A percentile compares a stretch with the other conserved stretches of the same genome.
phyloP scores from a whole-genome alignment of 2,797 vertebrate species.

The Parauchenoglanis ngamensis region DNA sequence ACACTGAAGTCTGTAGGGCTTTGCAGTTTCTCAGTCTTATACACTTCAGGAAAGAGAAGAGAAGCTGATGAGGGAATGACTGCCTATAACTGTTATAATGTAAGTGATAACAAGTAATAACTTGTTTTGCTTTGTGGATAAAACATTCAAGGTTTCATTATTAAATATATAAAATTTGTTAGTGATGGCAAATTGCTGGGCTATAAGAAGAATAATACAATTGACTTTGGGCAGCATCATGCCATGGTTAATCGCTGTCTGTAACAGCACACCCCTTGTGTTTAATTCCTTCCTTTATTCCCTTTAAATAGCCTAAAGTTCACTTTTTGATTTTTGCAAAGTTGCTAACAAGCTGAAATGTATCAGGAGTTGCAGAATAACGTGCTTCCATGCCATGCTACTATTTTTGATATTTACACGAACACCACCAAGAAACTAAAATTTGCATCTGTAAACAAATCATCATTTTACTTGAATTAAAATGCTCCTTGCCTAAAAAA shows the following conservation, averaged over 20 bases:
- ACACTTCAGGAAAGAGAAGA: background rate
- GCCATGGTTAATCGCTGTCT: no score
- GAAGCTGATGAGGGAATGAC: background rate
- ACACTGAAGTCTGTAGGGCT: no score
- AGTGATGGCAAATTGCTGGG: background rate
- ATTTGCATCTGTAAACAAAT: background rate
- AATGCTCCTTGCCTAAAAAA: background rate
- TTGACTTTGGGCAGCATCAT: background rate
- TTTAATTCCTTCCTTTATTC: background rate
- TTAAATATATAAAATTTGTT: background rate
- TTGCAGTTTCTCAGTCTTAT: background rate
- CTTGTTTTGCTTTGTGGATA: background rate
- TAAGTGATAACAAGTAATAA: background rate
- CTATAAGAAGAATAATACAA: background rate
- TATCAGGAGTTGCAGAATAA: conserved; percentile 14
- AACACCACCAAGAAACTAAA: background rate
- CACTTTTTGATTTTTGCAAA: background rate
- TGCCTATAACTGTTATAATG: background rate
- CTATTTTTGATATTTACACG: background rate
- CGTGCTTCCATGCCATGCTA: background rate
- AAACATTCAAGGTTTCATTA: background rate
- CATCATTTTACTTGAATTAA: background rate
- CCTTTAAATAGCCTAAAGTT: background rate
- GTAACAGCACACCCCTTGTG: background rate
- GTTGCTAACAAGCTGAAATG: background rate